phyloP scores from a whole-genome alignment of 2,888 invertebrate species.

The Pecten maximus region DNA sequence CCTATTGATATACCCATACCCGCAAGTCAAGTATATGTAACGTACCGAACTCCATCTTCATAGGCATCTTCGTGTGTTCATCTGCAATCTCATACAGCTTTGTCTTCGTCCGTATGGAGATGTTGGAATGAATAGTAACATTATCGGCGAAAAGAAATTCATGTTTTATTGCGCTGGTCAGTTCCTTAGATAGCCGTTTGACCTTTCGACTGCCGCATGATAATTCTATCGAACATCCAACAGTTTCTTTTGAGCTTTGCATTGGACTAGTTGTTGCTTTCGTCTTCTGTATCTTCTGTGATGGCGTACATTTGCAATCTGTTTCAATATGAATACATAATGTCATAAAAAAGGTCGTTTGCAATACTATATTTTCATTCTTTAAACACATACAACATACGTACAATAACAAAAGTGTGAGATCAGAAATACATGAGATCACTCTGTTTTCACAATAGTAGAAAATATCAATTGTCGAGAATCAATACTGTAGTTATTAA shows the following conservation, averaged over 20 bases:
- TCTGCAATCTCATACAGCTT: neutral
- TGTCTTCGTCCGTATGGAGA: neutral
- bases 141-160: neutral
- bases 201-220: neutral
- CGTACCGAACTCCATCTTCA: conserved; percentile 16
- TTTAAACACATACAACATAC: no score
- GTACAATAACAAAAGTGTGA: no score
- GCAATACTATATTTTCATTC: no score
- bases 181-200: neutral
- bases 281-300: neutral
- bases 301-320: neutral
- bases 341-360: no score
- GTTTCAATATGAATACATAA: no score
- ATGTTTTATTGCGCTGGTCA: neutral
- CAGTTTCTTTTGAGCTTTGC: neutral
- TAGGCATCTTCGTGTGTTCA: neutral
- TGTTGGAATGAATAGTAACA: neutral
- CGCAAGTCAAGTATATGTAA: neutral
- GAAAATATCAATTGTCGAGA: no score
- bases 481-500: no score
- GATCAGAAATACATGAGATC: no score
- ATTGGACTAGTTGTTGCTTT: neutral
- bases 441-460: no score
- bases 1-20: no score
- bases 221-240: neutral